Evolutionary conservation across 2,113 vertebrate genomes (phyloP), one percentile per base, ranked within the genome.

Genomic region (Pitta sordida): DNA sequence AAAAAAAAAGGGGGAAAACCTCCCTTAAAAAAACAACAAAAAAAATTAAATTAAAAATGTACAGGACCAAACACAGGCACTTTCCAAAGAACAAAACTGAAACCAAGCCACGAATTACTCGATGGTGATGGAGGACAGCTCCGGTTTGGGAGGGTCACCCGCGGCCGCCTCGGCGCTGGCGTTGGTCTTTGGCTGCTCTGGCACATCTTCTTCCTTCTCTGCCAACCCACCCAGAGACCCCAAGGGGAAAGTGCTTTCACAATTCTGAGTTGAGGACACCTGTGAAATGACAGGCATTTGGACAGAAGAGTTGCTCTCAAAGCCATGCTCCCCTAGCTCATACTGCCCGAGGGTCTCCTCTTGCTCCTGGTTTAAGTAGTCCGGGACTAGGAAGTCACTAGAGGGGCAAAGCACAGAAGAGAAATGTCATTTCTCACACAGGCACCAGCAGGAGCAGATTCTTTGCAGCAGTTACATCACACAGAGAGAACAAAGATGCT

Each of bases 361-460:
- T 97, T 99, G 99, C 46, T 99, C 99, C 96, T 99, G 98, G 98
- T 98, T 99, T 98, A 99, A 98, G 98, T 99, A 99, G 98, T 99
- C 99, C 98, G 99, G 99, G 96, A 99, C 98, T 98, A 99, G 98
- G 98, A 99, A 99, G 99, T 99, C 99, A 99, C 99, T 99, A 97
- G 62, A 97, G 93, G 93, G 91, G 91, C 69, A 98, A 97, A 97
- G 96, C 90, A 96, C 92, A 97, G 79, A 97, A 97, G 63, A 97
- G 39, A 94, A 91, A 89, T 69, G 94, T 98, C 97, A 98, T 94
- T 94, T 84, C 94, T 94, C 95, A 95, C 93, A 71, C 69, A 69
- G 73, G 79, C 48, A 94, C 22, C 3, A 85, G 37, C 18, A 11
- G 15, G 13, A 63, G 41, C 84, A 62, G 51, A 63, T 91, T 36